phyloP scores from a whole-genome alignment of 2,797 vertebrate genomes.

The Sylvilagus floridanus region DNA sequence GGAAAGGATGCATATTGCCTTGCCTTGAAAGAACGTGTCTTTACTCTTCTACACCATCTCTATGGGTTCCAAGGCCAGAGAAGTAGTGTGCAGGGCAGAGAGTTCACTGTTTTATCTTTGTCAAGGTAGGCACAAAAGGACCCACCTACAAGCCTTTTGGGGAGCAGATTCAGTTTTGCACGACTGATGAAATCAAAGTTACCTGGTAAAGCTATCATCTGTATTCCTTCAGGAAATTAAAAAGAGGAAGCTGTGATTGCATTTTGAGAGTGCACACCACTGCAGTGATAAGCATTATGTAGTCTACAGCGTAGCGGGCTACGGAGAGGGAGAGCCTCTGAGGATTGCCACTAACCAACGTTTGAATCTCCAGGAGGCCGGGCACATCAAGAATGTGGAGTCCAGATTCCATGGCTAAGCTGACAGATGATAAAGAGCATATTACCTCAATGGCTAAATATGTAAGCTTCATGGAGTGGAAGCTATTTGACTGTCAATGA shows the following conservation, averaged over 20 bases:
- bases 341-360: not conserved
- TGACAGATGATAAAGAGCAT: constrained; percentile 21
- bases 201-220: not conserved
- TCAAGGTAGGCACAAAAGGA: constrained; percentile 27
- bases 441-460: constrained; percentile 60
- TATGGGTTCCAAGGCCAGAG: constrained; percentile 65
- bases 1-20: constrained; percentile 59
- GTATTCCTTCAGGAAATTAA: not conserved
- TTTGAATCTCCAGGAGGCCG: not conserved
- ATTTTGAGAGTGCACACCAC: constrained; percentile 38
- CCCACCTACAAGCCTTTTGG: not conserved
- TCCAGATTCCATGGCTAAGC: not conserved
- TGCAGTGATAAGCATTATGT: not conserved
- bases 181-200: not conserved
- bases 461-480: constrained; percentile 67
- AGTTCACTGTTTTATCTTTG: constrained; percentile 11
- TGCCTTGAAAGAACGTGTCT: constrained; percentile 58
- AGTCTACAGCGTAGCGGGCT: constrained; percentile 39
- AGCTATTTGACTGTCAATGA: constrained; percentile 77
- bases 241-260: not conserved
- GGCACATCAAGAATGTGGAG: not conserved
- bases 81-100: fast-evolving
- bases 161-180: not conserved
- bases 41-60: constrained; percentile 26
- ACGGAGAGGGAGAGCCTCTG: not conserved